Conservation (phyloP, 2,888 invertebrate species). For the Mechanitis mazaeus region DNA sequence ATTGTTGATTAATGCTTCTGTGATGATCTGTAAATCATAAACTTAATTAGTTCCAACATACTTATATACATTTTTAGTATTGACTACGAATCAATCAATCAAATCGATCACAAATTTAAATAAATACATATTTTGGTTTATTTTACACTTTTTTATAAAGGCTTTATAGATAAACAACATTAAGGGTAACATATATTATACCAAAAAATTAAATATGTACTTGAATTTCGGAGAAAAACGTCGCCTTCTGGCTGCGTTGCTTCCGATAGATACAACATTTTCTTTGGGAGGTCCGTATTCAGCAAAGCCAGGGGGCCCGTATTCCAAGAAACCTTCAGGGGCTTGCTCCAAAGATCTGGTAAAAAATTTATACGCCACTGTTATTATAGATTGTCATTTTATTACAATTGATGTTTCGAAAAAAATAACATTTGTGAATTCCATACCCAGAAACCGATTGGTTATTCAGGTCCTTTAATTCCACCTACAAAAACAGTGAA, state of each 20-base stretch:
- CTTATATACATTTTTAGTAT: no score
- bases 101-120: no score
- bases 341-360: slow-evolving; percentile 41
- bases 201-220: slow-evolving; percentile 31
- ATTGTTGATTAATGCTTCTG: slow-evolving; percentile 19
- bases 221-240: slow-evolving; percentile 66
- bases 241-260: slow-evolving; percentile 55
- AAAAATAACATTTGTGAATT: slow-evolving; percentile 4
- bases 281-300: slow-evolving; percentile 66
- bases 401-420: neutral
- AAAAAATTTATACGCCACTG: neutral
- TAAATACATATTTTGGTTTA: no score
- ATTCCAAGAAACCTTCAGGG: slow-evolving; percentile 66
- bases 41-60: neutral
- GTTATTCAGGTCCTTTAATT: slow-evolving; percentile 21
- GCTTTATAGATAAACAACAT: no score
- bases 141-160: no score
- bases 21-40: slow-evolving; percentile 20
- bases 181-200: no score
- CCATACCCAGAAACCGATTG: slow-evolving; percentile 45
- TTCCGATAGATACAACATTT: slow-evolving; percentile 41
- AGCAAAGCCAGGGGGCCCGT: slow-evolving; percentile 67
- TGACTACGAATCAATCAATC: no score
- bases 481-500: slow-evolving; percentile 24
- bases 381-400: neutral